Evolutionary conservation across 2,113 vertebrate species (phyloP).

Genomic region (Procapra przewalskii): DNA sequence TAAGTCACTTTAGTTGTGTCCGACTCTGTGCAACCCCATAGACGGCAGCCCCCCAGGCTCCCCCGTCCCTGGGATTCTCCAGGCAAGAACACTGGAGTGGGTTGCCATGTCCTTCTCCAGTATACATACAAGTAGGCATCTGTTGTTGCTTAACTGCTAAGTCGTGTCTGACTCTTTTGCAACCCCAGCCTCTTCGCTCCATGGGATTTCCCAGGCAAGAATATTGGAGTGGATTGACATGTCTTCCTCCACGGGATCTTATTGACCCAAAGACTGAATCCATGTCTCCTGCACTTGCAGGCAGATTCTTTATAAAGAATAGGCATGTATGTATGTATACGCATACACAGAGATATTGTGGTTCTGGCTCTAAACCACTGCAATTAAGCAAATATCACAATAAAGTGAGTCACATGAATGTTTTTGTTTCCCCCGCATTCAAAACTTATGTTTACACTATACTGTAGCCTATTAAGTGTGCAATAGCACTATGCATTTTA

Average conservation of each 20-base stretch:
- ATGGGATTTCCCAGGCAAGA: not conserved
- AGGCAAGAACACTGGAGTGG: too few species aligned
- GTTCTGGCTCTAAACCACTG: not conserved
- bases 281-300: not conserved
- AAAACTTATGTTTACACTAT: not conserved
- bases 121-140: not conserved
- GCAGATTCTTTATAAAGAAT: not conserved
- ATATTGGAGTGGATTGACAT: not conserved
- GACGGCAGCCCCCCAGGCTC: not conserved
- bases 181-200: not conserved
- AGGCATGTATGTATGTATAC: not conserved
- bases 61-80: too few species aligned
- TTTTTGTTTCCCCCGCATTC: not conserved
- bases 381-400: not conserved
- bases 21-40: not conserved
- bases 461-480: not conserved
- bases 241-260: not conserved
- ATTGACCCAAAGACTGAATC: not conserved
- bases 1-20: not conserved
- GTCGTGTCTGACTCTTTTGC: not conserved
- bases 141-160: not conserved
- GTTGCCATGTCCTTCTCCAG: too few species aligned
- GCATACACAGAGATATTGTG: not conserved
- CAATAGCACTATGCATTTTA: not conserved
- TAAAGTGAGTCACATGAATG: not conserved